phyloP scores from a whole-genome alignment of 2,888 invertebrate genomes.

The Adelognathus sp. region DNA sequence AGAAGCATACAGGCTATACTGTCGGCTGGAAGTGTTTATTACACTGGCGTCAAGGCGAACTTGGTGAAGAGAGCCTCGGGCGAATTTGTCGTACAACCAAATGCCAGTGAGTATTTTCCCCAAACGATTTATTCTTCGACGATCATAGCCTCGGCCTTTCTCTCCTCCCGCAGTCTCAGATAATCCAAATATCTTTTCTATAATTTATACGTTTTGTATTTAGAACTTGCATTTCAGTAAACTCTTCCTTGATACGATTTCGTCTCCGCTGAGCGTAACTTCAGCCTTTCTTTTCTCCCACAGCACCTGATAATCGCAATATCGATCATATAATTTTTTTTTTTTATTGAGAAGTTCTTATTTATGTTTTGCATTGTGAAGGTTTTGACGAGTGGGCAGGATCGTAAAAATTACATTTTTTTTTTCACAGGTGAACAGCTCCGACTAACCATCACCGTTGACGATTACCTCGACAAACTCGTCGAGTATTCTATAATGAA shows the following conservation, averaged over 20 bases:
- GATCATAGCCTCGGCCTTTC: no score
- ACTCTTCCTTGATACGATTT: background rate
- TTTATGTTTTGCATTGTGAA: background rate
- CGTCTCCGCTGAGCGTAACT: background rate
- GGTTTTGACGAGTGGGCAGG: background rate
- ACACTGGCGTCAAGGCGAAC: constrained; percentile 89
- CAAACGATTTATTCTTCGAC: background rate
- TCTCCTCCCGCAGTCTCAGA: no score
- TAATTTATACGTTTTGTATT: no score
- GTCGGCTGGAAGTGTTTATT: constrained; percentile 87
- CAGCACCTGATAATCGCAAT: background rate
- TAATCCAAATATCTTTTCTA: no score
- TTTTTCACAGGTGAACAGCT: constrained; percentile 82
- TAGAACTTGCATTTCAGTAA: no score
- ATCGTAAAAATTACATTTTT: constrained; percentile 27
- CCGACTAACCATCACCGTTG: constrained; percentile 83
- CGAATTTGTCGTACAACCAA: constrained; percentile 85
- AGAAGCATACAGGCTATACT: constrained; percentile 87
- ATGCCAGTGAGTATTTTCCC: constrained; percentile 83
- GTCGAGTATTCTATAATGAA: constrained; percentile 92
- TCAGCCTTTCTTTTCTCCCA: background rate
- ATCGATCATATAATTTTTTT: no score
- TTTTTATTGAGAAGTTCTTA: background rate
- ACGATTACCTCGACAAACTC: constrained; percentile 89
- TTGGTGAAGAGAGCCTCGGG: constrained; percentile 88